Evolutionary conservation across 2,888 invertebrate species (phyloP).

Genomic region (Calameuta pallipes): DNA sequence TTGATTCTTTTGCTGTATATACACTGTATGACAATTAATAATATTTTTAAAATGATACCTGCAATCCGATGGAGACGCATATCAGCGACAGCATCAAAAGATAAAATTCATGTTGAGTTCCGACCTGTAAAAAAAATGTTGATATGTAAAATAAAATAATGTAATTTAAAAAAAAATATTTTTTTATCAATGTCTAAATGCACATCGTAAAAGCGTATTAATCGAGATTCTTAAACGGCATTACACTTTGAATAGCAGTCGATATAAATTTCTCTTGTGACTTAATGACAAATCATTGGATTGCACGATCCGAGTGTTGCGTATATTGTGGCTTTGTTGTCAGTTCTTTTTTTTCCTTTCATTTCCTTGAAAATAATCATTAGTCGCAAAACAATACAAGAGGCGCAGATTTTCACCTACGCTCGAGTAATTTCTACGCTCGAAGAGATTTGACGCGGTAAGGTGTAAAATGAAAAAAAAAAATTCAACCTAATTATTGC

Average conservation of each 20-base stretch:
- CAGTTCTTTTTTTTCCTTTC: neutral
- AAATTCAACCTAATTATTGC: neutral
- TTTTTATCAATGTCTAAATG: neutral
- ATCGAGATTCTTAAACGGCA: neutral
- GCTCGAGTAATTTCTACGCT: neutral
- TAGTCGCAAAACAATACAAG: neutral
- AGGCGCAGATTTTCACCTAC: neutral
- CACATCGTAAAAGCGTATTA: neutral
- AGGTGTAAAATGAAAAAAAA: neutral
- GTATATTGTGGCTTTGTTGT: neutral
- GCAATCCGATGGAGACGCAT: slow-evolving; percentile 83
- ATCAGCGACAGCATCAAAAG: slow-evolving; percentile 83
- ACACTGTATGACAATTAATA: neutral
- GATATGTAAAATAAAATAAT: neutral
- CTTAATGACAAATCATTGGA: neutral
- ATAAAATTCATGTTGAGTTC: slow-evolving; percentile 88
- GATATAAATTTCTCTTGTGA: neutral
- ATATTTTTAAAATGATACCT: slow-evolving; percentile 70
- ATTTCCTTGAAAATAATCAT: slow-evolving; percentile 9
- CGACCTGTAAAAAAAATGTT: slow-evolving; percentile 67
- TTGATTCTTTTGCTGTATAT: neutral
- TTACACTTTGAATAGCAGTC: neutral
- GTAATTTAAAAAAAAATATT: neutral
- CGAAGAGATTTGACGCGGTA: neutral
- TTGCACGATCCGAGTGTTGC: neutral